phyloP scores from a whole-genome alignment of 2,888 invertebrate genomes.

The Crocallis elinguaria region DNA sequence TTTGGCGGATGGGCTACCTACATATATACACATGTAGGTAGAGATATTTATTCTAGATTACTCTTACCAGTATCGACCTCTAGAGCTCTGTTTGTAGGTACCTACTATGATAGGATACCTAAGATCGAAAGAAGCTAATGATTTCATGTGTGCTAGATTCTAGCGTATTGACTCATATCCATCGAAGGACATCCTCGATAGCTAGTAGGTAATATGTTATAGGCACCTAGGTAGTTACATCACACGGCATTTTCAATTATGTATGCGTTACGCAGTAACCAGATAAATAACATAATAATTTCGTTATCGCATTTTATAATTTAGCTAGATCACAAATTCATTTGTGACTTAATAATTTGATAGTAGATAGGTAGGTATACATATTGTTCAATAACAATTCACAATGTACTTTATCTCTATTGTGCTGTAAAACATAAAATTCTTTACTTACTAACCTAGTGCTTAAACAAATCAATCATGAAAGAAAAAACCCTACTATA shows the following conservation, averaged over 20 bases:
- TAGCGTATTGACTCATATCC: conserved; percentile 7
- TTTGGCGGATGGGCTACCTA: not conserved
- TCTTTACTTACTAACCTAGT: too few relatives aligned
- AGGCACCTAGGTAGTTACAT: not conserved
- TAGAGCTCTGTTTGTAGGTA: not conserved
- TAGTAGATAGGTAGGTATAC: too few relatives aligned
- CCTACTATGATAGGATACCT: not conserved
- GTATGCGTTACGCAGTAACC: too few relatives aligned
- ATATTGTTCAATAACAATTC: too few relatives aligned
- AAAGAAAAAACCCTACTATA: too few relatives aligned
- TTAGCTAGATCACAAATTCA: too few relatives aligned
- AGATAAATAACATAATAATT: too few relatives aligned
- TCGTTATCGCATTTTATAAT: too few relatives aligned
- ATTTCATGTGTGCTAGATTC: conserved; percentile 13
- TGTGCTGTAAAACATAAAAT: too few relatives aligned
- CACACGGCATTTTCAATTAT: not conserved
- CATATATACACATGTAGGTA: conserved; percentile 3
- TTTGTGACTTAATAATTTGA: too few relatives aligned
- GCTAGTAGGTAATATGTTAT: not conserved
- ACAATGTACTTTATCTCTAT: too few relatives aligned
- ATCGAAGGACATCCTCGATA: not conserved
- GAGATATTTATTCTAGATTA: not conserved
- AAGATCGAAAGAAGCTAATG: not conserved
- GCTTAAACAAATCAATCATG: too few relatives aligned
- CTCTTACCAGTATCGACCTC: not conserved